These are phyloP conservation scores for Chaenogobius annularis DNA, from an alignment of 2,113 vertebrate species.

Conservation along the genomic window DNA sequence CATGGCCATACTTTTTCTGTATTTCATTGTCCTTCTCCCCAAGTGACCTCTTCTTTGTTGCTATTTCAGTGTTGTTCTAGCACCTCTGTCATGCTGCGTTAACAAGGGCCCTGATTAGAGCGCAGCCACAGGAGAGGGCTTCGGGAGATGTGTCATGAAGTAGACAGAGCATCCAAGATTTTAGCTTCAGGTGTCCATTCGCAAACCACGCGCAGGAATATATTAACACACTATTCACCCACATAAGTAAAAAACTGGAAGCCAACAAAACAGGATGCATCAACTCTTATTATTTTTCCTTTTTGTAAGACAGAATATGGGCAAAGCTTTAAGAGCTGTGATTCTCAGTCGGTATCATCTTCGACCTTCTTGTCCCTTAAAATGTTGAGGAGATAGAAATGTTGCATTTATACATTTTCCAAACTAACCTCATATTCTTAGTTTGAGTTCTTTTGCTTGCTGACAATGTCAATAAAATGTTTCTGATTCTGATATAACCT, in stretches of 20 bases:
- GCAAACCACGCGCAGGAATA: not conserved
- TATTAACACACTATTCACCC: not conserved
- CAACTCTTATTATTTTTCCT: not conserved
- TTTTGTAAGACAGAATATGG: not conserved
- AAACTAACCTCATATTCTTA: too few species aligned
- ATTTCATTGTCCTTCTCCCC: not conserved
- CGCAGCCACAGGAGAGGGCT: conserved; percentile 3
- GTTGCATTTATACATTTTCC: too few species aligned
- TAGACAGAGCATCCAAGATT: not conserved
- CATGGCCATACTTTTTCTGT: not conserved
- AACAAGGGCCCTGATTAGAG: conserved; percentile 6
- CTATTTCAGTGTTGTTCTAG: not conserved
- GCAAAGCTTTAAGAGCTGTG: too few species aligned
- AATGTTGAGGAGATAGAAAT: too few species aligned
- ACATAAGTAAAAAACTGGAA: not conserved
- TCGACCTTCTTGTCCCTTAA: too few species aligned
- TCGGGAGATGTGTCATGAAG: conserved; percentile 5
- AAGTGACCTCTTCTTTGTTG: not conserved
- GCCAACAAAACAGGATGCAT: too few species aligned
- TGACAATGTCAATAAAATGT: too few species aligned
- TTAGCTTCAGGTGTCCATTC: not conserved
- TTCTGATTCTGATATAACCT: too few species aligned
- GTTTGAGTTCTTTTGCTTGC: too few species aligned
- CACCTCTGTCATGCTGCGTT: conserved; percentile 7
- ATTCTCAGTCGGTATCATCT: too few species aligned